A percentile compares a stretch with the other conserved stretches of the same genome.
These are phyloP conservation scores for Euwallacea similis DNA, from an alignment of 1,140 invertebrate genomes.

Conservation along the genomic window DNA sequence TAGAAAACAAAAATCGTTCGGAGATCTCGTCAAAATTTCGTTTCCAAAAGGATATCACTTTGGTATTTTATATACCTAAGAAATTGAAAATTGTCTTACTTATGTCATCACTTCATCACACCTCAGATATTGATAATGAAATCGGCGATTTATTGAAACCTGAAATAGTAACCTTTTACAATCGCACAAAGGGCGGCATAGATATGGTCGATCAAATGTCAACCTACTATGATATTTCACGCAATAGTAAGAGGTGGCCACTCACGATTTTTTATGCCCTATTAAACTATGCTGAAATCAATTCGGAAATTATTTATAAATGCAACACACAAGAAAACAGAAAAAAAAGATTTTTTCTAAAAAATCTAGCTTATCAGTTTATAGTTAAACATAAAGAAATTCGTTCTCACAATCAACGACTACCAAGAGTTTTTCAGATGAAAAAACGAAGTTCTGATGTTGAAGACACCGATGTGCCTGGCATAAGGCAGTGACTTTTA, in stretches of 20 bases:
- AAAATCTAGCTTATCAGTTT: slow-evolving; percentile 10
- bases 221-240: slow-evolving; percentile 16
- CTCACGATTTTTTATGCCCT: slow-evolving; percentile 25
- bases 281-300: no score
- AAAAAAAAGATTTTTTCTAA: not conserved
- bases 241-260: slow-evolving; percentile 21
- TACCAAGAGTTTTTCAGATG: not conserved
- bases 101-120: slow-evolving; percentile 47
- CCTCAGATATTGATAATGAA: slow-evolving; percentile 5
- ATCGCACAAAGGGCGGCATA: slow-evolving; percentile 20
- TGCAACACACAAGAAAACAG: not conserved
- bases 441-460: not conserved
- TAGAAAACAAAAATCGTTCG: slow-evolving; percentile 27
- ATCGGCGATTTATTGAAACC: slow-evolving; percentile 12
- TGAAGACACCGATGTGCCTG: not conserved
- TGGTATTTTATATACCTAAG: slow-evolving; percentile 48
- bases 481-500: not conserved
- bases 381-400: not conserved
- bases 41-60: slow-evolving; percentile 42
- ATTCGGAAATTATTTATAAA: not conserved
- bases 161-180: slow-evolving; percentile 26
- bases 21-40: slow-evolving; percentile 40
- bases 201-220: slow-evolving; percentile 21
- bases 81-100: slow-evolving; percentile 45
- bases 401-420: not conserved